Evolutionary conservation across 2,797 vertebrate species (phyloP), one percentile per base, ranked within the genome.

Genomic region (Alosa sapidissima): DNA sequence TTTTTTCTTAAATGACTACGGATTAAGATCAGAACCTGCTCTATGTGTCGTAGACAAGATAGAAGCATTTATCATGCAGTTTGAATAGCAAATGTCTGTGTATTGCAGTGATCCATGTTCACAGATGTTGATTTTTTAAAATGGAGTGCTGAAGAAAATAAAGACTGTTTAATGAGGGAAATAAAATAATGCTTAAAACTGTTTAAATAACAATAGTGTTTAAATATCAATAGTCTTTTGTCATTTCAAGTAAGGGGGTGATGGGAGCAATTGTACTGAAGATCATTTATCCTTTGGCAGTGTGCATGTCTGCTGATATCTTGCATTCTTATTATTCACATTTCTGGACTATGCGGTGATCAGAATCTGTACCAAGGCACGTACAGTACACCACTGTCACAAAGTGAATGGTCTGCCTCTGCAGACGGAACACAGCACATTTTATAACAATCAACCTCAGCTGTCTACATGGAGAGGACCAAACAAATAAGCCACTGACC

Each of bases 1-100:
- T 62, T 62, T 62, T 9, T 62, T 28, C 19, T 36, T 21, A 81
- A 90, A 87, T 88, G 87, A 86, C 85, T 51, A 84, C 83, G 88
- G 88, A 90, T 87, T 88, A 88, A 84, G 81, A 88, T 89, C 88
- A 78, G 86, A 86, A 78, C 36, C 72, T 16, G 33, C 14, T 11
- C 11, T 52, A 52, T 6, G 81, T 65, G 65, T 8, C 14, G 8
- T 87, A 72, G 84, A 83, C 81, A 33, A 14, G 45, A 86, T 83
- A 83, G 62, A 7, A 19, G 36, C 28, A 41, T 84, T 78, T 45
- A 85, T 83, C 52, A 81, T 54, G 47, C n/a, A n/a, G 41, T 19
- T 8, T 78, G 13, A 78, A 45, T 10, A n/a, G 41, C 16, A 41
- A 78, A 78, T 78, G 6, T 11, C 28, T 14, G 3, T 45, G 16